Percentiles rank a stretch among this genome's conserved stretches.
Conservation (phyloP, 2,113 vertebrate species). For the Perognathus longimembris region DNA sequence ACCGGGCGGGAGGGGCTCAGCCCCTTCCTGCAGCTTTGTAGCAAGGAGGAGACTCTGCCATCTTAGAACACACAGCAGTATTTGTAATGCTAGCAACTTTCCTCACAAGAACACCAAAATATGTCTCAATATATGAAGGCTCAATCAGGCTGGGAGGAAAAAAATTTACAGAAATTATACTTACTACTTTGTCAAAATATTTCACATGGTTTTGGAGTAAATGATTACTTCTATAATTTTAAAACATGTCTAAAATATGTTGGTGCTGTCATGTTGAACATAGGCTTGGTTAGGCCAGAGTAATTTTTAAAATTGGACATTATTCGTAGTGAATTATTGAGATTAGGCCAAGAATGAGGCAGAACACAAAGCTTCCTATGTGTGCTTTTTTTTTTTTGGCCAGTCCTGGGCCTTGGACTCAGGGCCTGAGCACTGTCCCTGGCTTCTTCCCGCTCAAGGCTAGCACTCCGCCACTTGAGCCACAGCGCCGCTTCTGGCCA, state of each 20-base stretch:
- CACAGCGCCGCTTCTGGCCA: too few relatives aligned
- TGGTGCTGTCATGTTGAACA: constrained; percentile 3
- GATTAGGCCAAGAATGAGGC: constrained; percentile 57
- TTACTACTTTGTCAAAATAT: constrained; percentile 58
- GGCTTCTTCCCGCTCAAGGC: too few relatives aligned
- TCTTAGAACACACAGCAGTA: not conserved
- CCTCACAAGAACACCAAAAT: not conserved
- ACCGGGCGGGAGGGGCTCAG: not conserved
- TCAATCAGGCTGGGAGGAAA: not conserved
- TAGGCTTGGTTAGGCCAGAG: constrained; percentile 7
- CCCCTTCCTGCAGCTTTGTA: not conserved
- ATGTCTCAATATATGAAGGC: not conserved
- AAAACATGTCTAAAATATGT: constrained; percentile 40
- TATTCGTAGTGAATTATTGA: constrained; percentile 45
- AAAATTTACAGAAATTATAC: not conserved
- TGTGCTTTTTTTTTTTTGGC: too few relatives aligned
- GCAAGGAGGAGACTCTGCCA: not conserved
- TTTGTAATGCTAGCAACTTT: not conserved
- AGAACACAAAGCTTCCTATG: constrained; percentile 7
- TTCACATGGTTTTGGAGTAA: not conserved
- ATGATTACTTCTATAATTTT: constrained; percentile 9
- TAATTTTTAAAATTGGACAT: constrained; percentile 52
- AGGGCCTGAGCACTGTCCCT: too few relatives aligned
- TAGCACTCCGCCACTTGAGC: too few relatives aligned
- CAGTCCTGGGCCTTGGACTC: too few relatives aligned